Conservation (phyloP, 1,140 invertebrate species). For the Drosophila mayri region DNA sequence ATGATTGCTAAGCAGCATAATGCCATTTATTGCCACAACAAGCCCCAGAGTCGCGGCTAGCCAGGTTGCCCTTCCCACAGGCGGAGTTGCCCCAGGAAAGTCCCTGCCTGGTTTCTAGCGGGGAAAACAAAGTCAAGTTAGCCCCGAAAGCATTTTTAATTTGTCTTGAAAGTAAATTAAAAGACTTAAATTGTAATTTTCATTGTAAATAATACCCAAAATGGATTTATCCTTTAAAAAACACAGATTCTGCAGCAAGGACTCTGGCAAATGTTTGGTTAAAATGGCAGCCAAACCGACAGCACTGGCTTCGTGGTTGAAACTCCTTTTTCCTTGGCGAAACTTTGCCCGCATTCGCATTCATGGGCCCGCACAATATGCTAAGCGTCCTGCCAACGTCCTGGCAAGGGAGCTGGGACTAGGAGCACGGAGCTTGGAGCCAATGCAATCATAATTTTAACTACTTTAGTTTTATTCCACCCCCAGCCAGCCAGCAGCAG, state of each 20-base stretch:
- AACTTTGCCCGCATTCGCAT: slow-evolving; percentile 64
- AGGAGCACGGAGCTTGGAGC: slow-evolving; percentile 10
- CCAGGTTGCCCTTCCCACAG: not conserved
- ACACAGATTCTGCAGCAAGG: not conserved
- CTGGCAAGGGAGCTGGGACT: slow-evolving; percentile 4
- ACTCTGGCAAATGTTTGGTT: not conserved
- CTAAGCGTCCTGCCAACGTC: slow-evolving; percentile 53
- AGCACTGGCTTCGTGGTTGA: slow-evolving; percentile 8
- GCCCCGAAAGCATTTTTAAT: not conserved
- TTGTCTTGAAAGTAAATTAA: not conserved
- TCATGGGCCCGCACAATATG: slow-evolving; percentile 75
- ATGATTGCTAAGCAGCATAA: slow-evolving; percentile 81
- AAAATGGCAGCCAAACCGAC: slow-evolving; percentile 16
- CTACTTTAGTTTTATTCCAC: slow-evolving; percentile 76
- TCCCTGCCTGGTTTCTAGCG: not conserved
- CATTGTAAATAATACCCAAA: not conserved
- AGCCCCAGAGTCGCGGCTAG: slow-evolving; percentile 17
- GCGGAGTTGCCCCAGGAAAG: not conserved
- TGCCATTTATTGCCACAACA: slow-evolving; percentile 80
- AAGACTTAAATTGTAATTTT: not conserved
- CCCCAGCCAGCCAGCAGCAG: slow-evolving; percentile 7
- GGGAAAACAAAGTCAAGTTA: not conserved
- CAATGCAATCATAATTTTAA: slow-evolving; percentile 83
- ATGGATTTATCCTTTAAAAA: not conserved
- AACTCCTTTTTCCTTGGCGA: slow-evolving; percentile 16